These are phyloP conservation scores for Eonycteris spelaea DNA, from an alignment of 2,113 vertebrate genomes.

Conservation along the genomic window DNA sequence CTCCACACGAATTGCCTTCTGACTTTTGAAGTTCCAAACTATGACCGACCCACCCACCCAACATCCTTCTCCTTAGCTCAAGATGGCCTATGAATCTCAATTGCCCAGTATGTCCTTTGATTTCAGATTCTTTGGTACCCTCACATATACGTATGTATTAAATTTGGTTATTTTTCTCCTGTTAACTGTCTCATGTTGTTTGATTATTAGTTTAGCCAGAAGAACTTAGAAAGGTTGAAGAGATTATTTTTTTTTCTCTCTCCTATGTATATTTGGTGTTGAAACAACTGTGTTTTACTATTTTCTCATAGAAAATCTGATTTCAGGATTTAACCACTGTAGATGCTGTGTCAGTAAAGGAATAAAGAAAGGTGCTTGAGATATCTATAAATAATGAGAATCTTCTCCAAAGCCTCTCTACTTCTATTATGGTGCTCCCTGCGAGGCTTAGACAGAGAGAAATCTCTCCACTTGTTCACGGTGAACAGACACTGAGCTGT, in stretches of 20 bases:
- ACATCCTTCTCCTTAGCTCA: neutral
- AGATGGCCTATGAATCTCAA: no score
- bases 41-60: neutral
- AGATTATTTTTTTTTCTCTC: neutral
- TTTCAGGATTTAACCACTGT: neutral
- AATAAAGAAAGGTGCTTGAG: accelerated
- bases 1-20: neutral
- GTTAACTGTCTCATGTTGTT: neutral
- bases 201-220: neutral
- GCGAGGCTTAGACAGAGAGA: neutral
- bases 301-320: neutral
- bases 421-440: neutral
- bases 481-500: neutral
- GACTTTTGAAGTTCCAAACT: neutral
- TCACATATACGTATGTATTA: neutral
- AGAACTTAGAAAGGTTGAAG: neutral
- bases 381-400: neutral
- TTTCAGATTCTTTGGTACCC: no score
- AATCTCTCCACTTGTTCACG: neutral
- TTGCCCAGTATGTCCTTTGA: no score
- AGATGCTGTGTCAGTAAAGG: neutral
- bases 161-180: neutral
- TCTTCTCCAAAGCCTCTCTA: neutral
- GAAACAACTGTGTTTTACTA: neutral
- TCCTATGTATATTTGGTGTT: neutral